Percentiles rank a stretch among this genome's conserved stretches.
Conservation (phyloP, 2,113 vertebrate genomes). For the Oncorhynchus nerka region DNA sequence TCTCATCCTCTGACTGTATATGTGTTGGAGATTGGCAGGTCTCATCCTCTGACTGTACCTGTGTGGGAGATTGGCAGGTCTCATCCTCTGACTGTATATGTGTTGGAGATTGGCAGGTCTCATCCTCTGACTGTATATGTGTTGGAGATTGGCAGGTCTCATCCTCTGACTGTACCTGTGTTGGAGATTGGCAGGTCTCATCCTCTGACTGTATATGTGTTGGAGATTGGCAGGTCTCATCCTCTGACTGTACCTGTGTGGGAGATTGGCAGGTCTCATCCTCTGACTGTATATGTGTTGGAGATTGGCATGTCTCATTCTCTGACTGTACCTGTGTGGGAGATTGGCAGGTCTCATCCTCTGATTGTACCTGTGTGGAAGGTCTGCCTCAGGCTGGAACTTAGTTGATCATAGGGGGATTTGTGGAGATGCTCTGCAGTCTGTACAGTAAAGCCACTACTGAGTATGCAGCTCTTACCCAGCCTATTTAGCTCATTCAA, state of each 20-base stretch:
- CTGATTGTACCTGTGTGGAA: conserved; percentile 23
- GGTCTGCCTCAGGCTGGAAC: conserved; percentile 26
- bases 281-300: conserved; percentile 6
- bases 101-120: conserved; percentile 1
- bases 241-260: conserved; percentile 6
- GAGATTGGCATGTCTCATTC: no score
- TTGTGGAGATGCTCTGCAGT: conserved; percentile 44
- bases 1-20: no score
- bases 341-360: no score
- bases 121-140: not conserved
- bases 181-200: not conserved
- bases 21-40: no score
- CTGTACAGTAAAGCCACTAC: conserved; percentile 39
- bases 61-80: conserved; percentile 20
- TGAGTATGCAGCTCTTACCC: conserved; percentile 26
- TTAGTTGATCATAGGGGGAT: conserved; percentile 47
- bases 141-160: not conserved
- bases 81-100: not conserved
- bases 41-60: no score
- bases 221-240: no score
- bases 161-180: not conserved
- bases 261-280: no score
- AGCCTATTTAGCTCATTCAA: no score
- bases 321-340: no score
- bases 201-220: conserved; percentile 11